Percentiles rank a stretch among this genome's conserved stretches.
phyloP scores from a whole-genome alignment of 2,888 invertebrate species.

The Erannis defoliaria region DNA sequence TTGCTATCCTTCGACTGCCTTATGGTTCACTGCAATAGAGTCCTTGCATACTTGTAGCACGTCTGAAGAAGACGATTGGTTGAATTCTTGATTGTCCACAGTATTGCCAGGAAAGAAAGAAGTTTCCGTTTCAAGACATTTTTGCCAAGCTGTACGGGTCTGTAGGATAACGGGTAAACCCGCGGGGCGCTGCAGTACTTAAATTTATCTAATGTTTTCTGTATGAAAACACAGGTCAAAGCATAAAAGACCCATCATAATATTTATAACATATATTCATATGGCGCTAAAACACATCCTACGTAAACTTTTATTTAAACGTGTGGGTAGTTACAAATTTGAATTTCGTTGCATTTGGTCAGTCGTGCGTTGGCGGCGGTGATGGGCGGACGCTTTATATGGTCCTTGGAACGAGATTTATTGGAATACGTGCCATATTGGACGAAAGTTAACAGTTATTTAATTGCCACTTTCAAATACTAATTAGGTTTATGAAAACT shows the following conservation, averaged over 20 bases:
- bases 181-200: too few relatives aligned
- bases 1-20: too few relatives aligned
- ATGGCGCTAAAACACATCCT: conserved; percentile 33
- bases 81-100: too few relatives aligned
- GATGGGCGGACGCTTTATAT: conserved; percentile 41
- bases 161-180: too few relatives aligned
- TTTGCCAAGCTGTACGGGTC: too few relatives aligned
- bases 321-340: conserved; percentile 45
- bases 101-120: too few relatives aligned
- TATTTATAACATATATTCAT: conserved; percentile 29
- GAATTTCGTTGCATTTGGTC: conserved; percentile 40
- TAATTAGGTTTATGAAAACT: conserved; percentile 1
- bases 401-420: conserved; percentile 27
- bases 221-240: neutral
- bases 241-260: conserved; percentile 9
- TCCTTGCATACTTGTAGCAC: too few relatives aligned
- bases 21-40: too few relatives aligned
- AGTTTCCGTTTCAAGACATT: too few relatives aligned
- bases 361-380: conserved; percentile 48
- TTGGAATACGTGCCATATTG: conserved; percentile 22
- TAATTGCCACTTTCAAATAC: conserved; percentile 26
- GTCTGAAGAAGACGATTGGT: too few relatives aligned
- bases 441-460: conserved; percentile 16
- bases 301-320: conserved; percentile 29
- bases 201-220: neutral